These are phyloP conservation scores for pig (Sus scrofa) DNA, from an alignment of 2,113 vertebrate species.

Conservation along the genomic window T2T-Sscrofa CM000813.6:72620501-72621000, in stretches of 20 bases:
- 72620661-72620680: background rate
- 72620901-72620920: too few relatives aligned
- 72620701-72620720: slow-evolving; percentile 45
- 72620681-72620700: slow-evolving; percentile 30
- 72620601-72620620: background rate
- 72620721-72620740: slow-evolving; percentile 42
- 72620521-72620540: background rate
- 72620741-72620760: background rate
- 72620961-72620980: too few relatives aligned
- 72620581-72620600: slow-evolving; percentile 21
- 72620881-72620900: too few relatives aligned
- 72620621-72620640: background rate
- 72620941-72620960: too few relatives aligned
- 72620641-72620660: background rate
- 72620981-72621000: too few relatives aligned
- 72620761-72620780: background rate
- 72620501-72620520: background rate
- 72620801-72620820: background rate
- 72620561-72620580: background rate
- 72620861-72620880: too few relatives aligned
- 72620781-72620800: background rate
- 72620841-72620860: background rate
- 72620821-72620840: background rate
- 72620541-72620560: slow-evolving; percentile 22
- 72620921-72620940: too few relatives aligned